These are phyloP conservation scores for Hystrix cristata DNA, from an alignment of 2,113 vertebrate species.

Conservation along the genomic window DNA sequence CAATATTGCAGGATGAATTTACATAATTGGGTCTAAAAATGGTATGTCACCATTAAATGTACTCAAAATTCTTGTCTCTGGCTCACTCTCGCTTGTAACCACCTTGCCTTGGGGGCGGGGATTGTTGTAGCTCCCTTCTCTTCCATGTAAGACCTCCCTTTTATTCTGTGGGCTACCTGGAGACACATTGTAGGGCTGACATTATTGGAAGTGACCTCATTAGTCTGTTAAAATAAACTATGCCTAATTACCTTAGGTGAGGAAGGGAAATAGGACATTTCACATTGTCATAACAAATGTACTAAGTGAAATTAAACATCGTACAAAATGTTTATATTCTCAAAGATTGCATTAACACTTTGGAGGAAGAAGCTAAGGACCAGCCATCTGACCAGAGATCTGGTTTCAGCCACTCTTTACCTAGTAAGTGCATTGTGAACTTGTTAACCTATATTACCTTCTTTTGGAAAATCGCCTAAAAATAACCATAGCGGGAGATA, in stretches of 20 bases:
- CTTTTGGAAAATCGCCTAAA: neutral
- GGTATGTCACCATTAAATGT: constrained; percentile 81
- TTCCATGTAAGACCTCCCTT: neutral
- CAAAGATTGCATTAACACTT: constrained; percentile 4
- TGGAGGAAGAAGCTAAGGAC: neutral
- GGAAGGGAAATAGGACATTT: neutral
- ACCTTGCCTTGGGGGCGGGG: neutral
- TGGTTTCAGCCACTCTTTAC: neutral
- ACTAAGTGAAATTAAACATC: constrained; percentile 35
- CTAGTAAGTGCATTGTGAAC: neutral
- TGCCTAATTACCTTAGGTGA: constrained; percentile 42
- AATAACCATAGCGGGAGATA: neutral
- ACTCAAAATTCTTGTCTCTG: constrained; percentile 74
- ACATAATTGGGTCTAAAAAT: constrained; percentile 88
- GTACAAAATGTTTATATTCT: constrained; percentile 21
- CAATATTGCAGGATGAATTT: constrained; percentile 86
- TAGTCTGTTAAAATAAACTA: constrained; percentile 62
- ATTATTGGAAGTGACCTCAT: constrained; percentile 34
- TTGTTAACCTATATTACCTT: neutral
- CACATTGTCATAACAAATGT: constrained; percentile 26
- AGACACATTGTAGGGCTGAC: neutral
- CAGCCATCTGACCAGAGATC: neutral
- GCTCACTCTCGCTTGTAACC: neutral
- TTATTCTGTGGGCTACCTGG: neutral
- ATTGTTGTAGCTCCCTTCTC: neutral